A percentile compares a stretch with the other conserved stretches of the same genome.
Conservation (phyloP, 2,113 vertebrate genomes). For the Lota lota region DNA sequence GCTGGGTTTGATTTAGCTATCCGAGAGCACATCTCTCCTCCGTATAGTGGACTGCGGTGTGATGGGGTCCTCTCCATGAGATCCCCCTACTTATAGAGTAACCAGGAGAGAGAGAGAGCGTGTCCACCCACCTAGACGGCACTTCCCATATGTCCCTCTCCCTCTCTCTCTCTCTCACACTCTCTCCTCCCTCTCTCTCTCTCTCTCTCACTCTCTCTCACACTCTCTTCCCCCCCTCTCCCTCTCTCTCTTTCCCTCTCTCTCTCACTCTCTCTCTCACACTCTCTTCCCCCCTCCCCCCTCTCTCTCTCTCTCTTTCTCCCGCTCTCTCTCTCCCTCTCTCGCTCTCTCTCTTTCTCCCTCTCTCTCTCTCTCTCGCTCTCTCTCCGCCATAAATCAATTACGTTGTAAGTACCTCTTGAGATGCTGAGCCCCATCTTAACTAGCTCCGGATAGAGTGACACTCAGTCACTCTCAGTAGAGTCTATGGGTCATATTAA, state of each 20-base stretch:
- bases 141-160: conserved; percentile 17
- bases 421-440: no score
- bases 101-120: conserved; percentile 19
- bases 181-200: neutral
- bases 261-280: conserved; percentile 2
- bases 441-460: neutral
- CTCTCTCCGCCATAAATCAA: neutral
- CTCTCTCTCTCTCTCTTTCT: neutral
- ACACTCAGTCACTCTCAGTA: neutral
- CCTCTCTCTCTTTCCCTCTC: conserved; percentile 2
- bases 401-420: neutral
- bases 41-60: conserved; percentile 54
- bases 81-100: conserved; percentile 61
- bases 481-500: neutral
- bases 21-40: conserved; percentile 62
- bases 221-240: neutral
- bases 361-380: neutral
- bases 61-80: conserved; percentile 64
- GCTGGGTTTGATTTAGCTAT: conserved; percentile 65
- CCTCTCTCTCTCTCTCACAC: conserved; percentile 14
- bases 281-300: conserved; percentile 5
- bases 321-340: neutral
- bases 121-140: conserved; percentile 12
- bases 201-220: neutral
- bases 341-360: neutral